Evolutionary conservation across 2,113 vertebrate species (phyloP), one percentile per base, ranked within the genome.

Genomic region (Platichthys stellatus): DNA sequence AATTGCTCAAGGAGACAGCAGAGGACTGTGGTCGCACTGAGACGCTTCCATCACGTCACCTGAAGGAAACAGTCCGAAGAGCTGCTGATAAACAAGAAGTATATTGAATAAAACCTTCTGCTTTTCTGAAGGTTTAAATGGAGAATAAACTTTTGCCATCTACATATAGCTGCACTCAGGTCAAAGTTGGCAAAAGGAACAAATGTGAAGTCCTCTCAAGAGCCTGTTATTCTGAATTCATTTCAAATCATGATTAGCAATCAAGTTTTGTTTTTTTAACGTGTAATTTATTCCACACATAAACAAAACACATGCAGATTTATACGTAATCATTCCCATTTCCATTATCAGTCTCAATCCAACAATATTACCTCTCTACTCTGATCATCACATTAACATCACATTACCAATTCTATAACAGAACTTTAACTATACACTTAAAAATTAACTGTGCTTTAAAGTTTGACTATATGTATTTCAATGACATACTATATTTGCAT

Each of bases 1-100:
- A 74, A 82, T 76, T 71, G 71, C 72, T 76, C 66, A 76, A 78
- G 67, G 74, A 54, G 76, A 76, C 59, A 73, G 72, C 59, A 70
- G 61, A 67, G 43, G 63, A 73, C 62, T 60, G 38, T 40, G 6
- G 10, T 17, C 28, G 5, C 60, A 43, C 21, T 63, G 38, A 26
- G 62, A 60, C 11, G 62, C 62, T 54, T 38, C 45, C n/a, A 20
- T 54, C 59, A 72, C 61, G 69, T 54, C 18, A 63, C 74, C 51
- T 65, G 43, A 12, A 58, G 67, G 58, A 71, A 49, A 74, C 47
- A 74, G 18, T 31, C 15, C 71, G 53, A 74, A 38, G n/a, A 71
- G 51, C 21, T 61, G 40, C 24, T 60, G 31, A 49, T 66, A 67
- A 63, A 69, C 62, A 74, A 49, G 59, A 71, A 65, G 24, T 20